Base-by-base conservation (phyloP, 2,888 invertebrate species). In the Lapara coniferarum region DNA sequence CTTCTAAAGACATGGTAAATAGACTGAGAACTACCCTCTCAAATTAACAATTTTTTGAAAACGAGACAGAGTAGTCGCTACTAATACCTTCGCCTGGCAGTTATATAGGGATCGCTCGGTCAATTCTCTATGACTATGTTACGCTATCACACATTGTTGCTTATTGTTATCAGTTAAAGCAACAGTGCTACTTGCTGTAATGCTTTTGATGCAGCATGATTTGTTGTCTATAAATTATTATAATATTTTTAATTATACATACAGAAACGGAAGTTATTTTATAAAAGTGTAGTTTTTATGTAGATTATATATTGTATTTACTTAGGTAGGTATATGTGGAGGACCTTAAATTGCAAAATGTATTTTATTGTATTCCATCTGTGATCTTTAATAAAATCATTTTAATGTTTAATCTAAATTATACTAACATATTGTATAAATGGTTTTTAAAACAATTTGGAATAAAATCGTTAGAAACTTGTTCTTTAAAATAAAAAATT, bases 311-410 rank as follows among this genome's bases (percentile, higher is more conserved):
- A 16, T 16, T 16, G 10, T 25, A 52, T 52, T 14, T 52, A 51
- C 14, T 66, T 66, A 37, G 25, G 25, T 66, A 37, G 25, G 25
- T 53, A 14, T 53, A 14, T 66, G 30, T 53, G 37, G 25, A 67
- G 10, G 16, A 56, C 46, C 19, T 46, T 56, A 16, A 25, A 56
- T 67, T 67, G 44, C 44, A 56, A 55, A 56, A 46, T 67, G 67
- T 46, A 67, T 46, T 46, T 56, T 25, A 25, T 67, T 67, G 55
- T 66, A 66, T 66, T 52, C 53, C 37, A 66, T 66, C 53, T 37
- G 53, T 66, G 52, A 63, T 63, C 63, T 63, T 49, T 19, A 63
- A 63, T 63, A 63, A 59, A 63, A 63, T 58, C 57, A 30, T 58
- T 56, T 30, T 14, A 37, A 14, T 37, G 14, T 58, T 13, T 4